Conservation (phyloP, 1,140 invertebrate genomes). For the Halotydeus destructor region DNA sequence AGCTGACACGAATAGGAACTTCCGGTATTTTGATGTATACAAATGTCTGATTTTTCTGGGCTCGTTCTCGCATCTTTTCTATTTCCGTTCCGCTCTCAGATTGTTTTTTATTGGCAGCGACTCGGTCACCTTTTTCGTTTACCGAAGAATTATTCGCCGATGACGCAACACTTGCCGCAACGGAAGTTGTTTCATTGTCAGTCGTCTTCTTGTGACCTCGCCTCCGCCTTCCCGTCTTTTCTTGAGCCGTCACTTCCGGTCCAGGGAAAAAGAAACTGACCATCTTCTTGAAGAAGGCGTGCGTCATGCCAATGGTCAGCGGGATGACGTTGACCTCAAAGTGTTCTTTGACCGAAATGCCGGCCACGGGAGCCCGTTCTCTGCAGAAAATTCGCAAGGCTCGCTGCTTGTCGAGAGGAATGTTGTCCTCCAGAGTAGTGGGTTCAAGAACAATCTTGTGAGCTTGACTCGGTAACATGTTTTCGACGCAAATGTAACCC, state of each 20-base stretch:
- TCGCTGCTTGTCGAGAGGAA: conserved; percentile 62
- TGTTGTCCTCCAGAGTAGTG: conserved; percentile 63
- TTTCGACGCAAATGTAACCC: conserved; percentile 87
- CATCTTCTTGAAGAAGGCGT: conserved; percentile 94
- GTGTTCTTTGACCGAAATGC: conserved; percentile 94
- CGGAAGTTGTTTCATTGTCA: neutral
- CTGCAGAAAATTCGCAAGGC: conserved; percentile 67
- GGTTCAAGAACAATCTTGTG: conserved; percentile 80
- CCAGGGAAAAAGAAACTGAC: conserved; percentile 74
- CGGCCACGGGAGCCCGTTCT: conserved; percentile 77
- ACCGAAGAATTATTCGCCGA: too few relatives aligned
- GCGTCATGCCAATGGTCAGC: conserved; percentile 75
- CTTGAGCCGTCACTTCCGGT: neutral
- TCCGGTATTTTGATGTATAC: conserved; percentile 92
- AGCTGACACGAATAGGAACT: conserved; percentile 83
- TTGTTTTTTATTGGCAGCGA: neutral
- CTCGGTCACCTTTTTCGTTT: neutral
- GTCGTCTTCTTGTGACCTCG: neutral
- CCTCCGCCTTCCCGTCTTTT: neutral
- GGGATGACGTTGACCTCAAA: conserved; percentile 91
- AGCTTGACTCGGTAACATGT: conserved; percentile 76
- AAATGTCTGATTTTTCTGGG: conserved; percentile 95
- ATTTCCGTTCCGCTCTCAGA: conserved; percentile 18
- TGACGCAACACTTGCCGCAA: too few relatives aligned
- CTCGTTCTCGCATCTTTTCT: conserved; percentile 91